phyloP scores from a whole-genome alignment of 1,140 invertebrate species.

The Drosophila parvula region DNA sequence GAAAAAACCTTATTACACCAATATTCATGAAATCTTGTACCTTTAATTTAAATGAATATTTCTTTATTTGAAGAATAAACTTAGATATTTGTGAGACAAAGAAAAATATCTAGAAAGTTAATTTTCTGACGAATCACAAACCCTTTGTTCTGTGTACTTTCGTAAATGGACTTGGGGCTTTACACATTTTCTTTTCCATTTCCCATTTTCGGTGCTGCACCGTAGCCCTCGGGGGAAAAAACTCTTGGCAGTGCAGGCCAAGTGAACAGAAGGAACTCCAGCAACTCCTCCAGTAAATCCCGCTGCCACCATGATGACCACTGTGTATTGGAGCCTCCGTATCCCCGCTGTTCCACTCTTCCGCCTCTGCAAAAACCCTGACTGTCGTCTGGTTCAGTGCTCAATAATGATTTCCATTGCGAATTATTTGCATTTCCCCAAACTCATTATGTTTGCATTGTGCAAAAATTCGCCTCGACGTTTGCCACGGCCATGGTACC shows the following conservation, averaged over 20 bases:
- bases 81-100: no score
- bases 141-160: conserved; percentile 7
- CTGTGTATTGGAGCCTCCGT: conserved; percentile 29
- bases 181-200: conserved; percentile 30
- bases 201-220: conserved; percentile 31
- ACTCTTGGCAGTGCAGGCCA: conserved; percentile 28
- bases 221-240: conserved; percentile 14
- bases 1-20: not conserved
- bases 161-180: conserved; percentile 4
- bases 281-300: conserved; percentile 11
- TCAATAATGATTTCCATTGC: conserved; percentile 78
- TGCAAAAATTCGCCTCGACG: conserved; percentile 55
- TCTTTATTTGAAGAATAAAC: no score
- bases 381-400: conserved; percentile 64
- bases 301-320: conserved; percentile 43
- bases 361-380: not conserved
- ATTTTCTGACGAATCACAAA: not conserved
- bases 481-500: conserved; percentile 34
- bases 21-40: not conserved
- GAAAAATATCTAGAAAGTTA: not conserved
- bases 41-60: not conserved
- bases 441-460: conserved; percentile 78
- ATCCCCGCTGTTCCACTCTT: not conserved
- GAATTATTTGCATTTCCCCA: conserved; percentile 76
- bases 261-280: conserved; percentile 26